These are phyloP conservation scores for Dryoscopus gambensis DNA, from an alignment of 2,113 vertebrate genomes.

Conservation along the genomic window DNA sequence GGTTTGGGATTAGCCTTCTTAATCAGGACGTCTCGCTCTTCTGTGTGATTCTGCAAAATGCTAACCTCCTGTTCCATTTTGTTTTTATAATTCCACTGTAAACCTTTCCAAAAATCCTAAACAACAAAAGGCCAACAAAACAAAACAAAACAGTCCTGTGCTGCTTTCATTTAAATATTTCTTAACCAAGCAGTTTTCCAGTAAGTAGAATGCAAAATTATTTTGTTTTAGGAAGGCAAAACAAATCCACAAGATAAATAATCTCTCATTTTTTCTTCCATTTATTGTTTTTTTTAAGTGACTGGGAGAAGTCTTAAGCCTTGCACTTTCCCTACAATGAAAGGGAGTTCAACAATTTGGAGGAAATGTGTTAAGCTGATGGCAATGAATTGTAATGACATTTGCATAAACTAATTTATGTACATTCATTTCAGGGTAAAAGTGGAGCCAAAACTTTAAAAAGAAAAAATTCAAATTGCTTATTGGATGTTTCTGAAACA, in stretches of 20 bases:
- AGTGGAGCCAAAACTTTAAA: background rate
- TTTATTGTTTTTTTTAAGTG: background rate
- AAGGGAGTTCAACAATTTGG: background rate
- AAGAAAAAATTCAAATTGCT: background rate
- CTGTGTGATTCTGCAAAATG: background rate
- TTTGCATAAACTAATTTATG: conserved; percentile 33
- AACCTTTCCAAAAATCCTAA: conserved; percentile 21
- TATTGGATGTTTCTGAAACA: background rate
- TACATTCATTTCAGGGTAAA: background rate
- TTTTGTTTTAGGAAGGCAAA: conserved; percentile 42
- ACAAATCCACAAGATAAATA: background rate
- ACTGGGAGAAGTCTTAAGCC: background rate
- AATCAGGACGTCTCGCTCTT: background rate
- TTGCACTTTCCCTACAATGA: background rate
- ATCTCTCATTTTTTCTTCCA: background rate
- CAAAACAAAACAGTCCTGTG: background rate
- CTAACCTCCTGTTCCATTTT: background rate
- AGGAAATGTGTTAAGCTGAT: background rate
- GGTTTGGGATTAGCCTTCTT: background rate
- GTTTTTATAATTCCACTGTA: background rate
- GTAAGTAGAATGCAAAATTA: conserved; percentile 7
- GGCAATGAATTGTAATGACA: background rate
- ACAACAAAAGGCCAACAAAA: conserved; percentile 9
- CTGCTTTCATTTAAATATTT: conserved; percentile 35
- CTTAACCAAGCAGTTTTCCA: conserved; percentile 24